Evolutionary conservation across 2,888 invertebrate genomes (phyloP).

Genomic region (Phortica okadai): DNA sequence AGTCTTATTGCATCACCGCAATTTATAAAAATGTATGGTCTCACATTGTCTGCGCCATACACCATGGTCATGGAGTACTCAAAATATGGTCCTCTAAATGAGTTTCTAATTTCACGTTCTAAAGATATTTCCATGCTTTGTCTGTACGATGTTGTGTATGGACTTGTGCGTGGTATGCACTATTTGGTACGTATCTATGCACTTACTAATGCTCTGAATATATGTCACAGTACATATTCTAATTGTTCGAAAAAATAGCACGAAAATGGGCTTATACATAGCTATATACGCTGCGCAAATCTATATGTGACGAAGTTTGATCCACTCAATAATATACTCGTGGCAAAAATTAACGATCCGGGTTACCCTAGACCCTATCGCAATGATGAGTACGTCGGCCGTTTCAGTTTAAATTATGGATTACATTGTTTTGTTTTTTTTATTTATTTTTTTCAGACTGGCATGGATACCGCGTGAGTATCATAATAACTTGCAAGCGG

Average conservation of each 20-base stretch:
- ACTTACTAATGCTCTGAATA: neutral
- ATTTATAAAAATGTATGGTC: slow-evolving; percentile 86
- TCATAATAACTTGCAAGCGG: slow-evolving; percentile 82
- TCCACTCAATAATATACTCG: slow-evolving; percentile 80
- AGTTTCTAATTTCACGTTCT: slow-evolving; percentile 75
- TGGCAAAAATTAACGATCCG: slow-evolving; percentile 90
- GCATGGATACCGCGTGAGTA: slow-evolving; percentile 95
- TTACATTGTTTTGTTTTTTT: neutral
- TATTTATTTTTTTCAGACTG: slow-evolving; percentile 78
- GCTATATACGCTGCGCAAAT: slow-evolving; percentile 88
- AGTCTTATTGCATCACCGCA: slow-evolving; percentile 86
- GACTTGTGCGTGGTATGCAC: slow-evolving; percentile 90
- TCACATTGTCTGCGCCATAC: slow-evolving; percentile 86
- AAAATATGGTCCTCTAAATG: slow-evolving; percentile 86
- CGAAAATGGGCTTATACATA: slow-evolving; percentile 89
- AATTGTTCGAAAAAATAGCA: slow-evolving; percentile 77
- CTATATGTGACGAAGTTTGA: slow-evolving; percentile 87
- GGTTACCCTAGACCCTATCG: slow-evolving; percentile 82
- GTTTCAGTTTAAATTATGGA: neutral
- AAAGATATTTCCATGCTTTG: slow-evolving; percentile 81
- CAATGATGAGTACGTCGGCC: slow-evolving; percentile 80
- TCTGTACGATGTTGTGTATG: slow-evolving; percentile 88
- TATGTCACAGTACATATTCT: neutral
- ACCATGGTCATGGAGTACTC: slow-evolving; percentile 90
- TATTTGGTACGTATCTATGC: slow-evolving; percentile 81